Percentiles rank a stretch among this genome's conserved stretches.
Evolutionary conservation across 2,888 invertebrate species (phyloP).

Genomic region (Aproaerema taeniolella): DNA sequence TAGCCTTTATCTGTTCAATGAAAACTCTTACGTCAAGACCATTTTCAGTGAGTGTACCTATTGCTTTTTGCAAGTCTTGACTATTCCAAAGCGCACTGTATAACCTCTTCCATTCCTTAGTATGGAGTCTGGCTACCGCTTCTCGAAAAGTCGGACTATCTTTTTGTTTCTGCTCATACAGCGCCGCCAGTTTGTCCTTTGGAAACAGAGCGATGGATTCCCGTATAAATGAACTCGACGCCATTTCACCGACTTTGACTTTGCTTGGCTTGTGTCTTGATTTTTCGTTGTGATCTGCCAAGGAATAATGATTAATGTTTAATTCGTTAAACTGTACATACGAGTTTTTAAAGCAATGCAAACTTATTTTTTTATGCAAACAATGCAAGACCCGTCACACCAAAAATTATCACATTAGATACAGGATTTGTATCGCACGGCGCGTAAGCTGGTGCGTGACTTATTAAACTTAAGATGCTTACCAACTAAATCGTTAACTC

Average conservation of each 20-base stretch:
- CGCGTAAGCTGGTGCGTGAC: not conserved
- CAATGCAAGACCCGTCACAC: too few relatives aligned
- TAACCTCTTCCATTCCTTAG: slow-evolving; percentile 4
- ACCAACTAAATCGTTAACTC: slow-evolving; percentile 4
- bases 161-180: slow-evolving; percentile 5
- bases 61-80: not conserved
- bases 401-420: too few relatives aligned
- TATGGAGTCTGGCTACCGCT: slow-evolving; percentile 1
- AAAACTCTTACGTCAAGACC: slow-evolving; percentile 4
- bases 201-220: slow-evolving; percentile 2
- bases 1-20: slow-evolving; percentile 1
- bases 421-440: too few relatives aligned
- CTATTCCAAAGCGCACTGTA: slow-evolving; percentile 4
- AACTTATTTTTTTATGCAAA: too few relatives aligned
- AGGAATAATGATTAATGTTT: not conserved
- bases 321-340: not conserved
- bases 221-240: not conserved
- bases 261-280: slow-evolving; percentile 2
- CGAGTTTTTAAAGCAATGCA: not conserved
- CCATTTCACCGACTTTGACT: not conserved
- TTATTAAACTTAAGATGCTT: slow-evolving; percentile 1
- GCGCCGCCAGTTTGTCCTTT: not conserved
- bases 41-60: slow-evolving; percentile 3
- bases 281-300: slow-evolving; percentile 4
- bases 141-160: slow-evolving; percentile 1